Evolutionary conservation across 1,140 invertebrate species (phyloP).

Genomic region (Manduca sexta): DNA sequence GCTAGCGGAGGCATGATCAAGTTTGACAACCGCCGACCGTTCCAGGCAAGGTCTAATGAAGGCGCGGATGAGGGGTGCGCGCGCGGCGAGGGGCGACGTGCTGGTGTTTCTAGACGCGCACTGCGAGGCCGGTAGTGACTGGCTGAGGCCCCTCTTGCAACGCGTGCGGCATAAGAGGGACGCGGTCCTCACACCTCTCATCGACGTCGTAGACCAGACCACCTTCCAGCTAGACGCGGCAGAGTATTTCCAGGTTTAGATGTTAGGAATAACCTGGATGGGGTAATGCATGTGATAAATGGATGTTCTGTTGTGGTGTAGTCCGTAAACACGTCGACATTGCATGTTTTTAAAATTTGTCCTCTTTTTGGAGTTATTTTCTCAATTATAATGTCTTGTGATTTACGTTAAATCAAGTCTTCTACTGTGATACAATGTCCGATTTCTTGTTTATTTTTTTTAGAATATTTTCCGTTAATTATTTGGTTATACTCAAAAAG

Average conservation of each 20-base stretch:
- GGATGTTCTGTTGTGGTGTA: too few relatives aligned
- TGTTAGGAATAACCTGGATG: not conserved
- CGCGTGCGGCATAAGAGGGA: slow-evolving; percentile 86
- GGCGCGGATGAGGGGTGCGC: slow-evolving; percentile 87
- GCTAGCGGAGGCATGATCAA: too few relatives aligned
- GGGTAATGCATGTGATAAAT: too few relatives aligned
- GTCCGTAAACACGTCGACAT: too few relatives aligned
- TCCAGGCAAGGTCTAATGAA: slow-evolving; percentile 85
- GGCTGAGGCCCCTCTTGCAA: slow-evolving; percentile 90
- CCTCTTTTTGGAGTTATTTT: too few relatives aligned
- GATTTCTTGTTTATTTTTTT: too few relatives aligned
- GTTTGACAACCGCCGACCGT: not conserved
- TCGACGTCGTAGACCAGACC: slow-evolving; percentile 92
- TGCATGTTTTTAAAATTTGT: too few relatives aligned
- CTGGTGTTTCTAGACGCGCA: slow-evolving; percentile 97
- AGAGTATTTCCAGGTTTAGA: slow-evolving; percentile 72
- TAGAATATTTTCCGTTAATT: too few relatives aligned
- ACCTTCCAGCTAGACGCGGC: slow-evolving; percentile 85
- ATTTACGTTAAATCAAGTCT: too few relatives aligned
- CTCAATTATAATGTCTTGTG: too few relatives aligned
- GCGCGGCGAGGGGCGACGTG: slow-evolving; percentile 84
- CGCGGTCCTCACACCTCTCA: slow-evolving; percentile 91
- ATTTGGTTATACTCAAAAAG: too few relatives aligned
- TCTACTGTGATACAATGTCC: too few relatives aligned
- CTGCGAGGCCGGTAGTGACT: slow-evolving; percentile 88